Evolutionary conservation across 2,113 vertebrate genomes (phyloP).

Genomic region (Puffinus mauretanicus): DNA sequence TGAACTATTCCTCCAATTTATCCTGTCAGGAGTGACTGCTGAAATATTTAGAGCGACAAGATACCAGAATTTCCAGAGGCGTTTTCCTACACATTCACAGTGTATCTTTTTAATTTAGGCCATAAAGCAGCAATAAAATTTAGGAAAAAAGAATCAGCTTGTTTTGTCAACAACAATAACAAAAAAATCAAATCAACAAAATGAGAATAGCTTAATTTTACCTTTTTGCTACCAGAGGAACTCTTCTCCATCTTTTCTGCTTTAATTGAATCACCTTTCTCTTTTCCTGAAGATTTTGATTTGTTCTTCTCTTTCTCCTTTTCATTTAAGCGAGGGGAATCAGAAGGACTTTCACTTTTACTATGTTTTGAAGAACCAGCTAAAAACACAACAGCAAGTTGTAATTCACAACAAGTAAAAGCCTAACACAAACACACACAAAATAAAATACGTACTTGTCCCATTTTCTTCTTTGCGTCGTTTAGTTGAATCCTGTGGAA

Average conservation of each 20-base stretch:
- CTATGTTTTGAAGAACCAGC: slow-evolving; percentile 90
- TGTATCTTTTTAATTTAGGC: not conserved
- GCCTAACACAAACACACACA: slow-evolving; percentile 21
- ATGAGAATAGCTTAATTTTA: slow-evolving; percentile 35
- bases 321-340: slow-evolving; percentile 87
- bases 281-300: slow-evolving; percentile 95
- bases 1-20: not conserved
- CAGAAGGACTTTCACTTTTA: slow-evolving; percentile 93
- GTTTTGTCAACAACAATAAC: not conserved
- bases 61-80: not conserved
- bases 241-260: slow-evolving; percentile 88
- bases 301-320: slow-evolving; percentile 94
- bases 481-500: slow-evolving; percentile 82
- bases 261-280: slow-evolving; percentile 92
- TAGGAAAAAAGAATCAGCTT: not conserved
- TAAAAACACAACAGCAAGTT: not conserved
- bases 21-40: not conserved
- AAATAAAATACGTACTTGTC: slow-evolving; percentile 80
- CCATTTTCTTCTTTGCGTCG: slow-evolving; percentile 89
- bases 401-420: not conserved
- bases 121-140: not conserved
- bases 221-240: slow-evolving; percentile 95
- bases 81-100: not conserved
- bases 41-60: not conserved
- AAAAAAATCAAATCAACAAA: slow-evolving; percentile 27